Evolutionary conservation across 2,797 vertebrate genomes (phyloP), one percentile per base, ranked within the genome.

Genomic region (Chiropotes sagulatus): DNA sequence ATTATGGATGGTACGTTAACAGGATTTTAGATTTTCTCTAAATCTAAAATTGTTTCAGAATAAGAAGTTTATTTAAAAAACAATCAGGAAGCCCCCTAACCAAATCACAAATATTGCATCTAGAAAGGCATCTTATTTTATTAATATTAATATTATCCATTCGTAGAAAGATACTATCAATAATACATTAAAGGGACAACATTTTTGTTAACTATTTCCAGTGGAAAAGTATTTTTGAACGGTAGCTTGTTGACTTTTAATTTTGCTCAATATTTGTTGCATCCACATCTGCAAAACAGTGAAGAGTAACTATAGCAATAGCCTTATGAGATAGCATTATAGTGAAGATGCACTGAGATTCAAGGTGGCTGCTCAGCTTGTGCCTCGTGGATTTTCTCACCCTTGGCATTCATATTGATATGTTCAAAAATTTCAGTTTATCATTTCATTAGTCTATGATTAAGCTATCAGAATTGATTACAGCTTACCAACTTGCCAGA

Each of bases 31-130:
- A 22, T 54, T 96, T 92, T 96, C 73, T 96, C 17, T 86, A 91
- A 73, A 92, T 86, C 28, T 96, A 79, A 96, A 93, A 82, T 89
- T 95, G 84, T 90, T 97, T 96, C 46, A 93, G 57, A 91, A 58
- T 95, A 82, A 93, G 94, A 89, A 82, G 15, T 52, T 88, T 93
- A 80, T 91, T 93, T 88, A 24, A 41, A 26, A 94, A 64, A 76
- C 22, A 39, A 73, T 48, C 46, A 39, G 2, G 26, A 81, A 50
- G 64, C 17, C 30, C 39, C 44, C 36, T 96, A 10, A 86, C 30
- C 61, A 95, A 80, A 88, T 93, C 84, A 93, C 50, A 76, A 88
- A 28, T 5, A 57, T 91, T 89, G 3, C 1, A 33, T 78, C 80
- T 92, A 94, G 76, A 93, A 87, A 92, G 19, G 48, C 57, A 36